Base-by-base conservation (phyloP, 2,797 vertebrate genomes). In the Pseudocheirus occidentalis region DNA sequence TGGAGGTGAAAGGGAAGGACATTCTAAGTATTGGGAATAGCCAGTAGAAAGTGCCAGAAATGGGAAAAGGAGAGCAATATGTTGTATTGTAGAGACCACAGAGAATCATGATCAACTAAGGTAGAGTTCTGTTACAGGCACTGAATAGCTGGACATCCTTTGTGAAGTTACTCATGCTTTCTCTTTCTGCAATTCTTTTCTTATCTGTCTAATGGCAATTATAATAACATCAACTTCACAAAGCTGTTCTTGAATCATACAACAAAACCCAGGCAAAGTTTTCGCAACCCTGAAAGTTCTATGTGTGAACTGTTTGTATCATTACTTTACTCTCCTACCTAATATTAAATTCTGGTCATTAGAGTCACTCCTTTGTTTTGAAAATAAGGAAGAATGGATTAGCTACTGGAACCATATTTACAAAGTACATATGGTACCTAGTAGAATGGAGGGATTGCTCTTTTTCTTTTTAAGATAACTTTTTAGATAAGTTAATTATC, bases 391-490 rank as follows among this genome's bases (percentile, higher is more conserved):
- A 87, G 21, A 24, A 3, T 27, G 24, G 40, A 24, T 50, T 87
- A 27, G 2, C 24, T 87, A 50, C 21, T 40, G 73, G 40, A 50
- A 50, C 40, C 73, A 87, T 50, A 27, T 1, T 87, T 50, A 11
- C 21, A 87, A 50, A 27, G 24, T 40, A 87, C 40, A 50, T 50
- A 50, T 87, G 73, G 9, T 46, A 27, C 21, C 40, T 27, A 81
- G 73, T 10, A 81, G 73, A 54, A 96, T 95, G 53, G 29, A 66
- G 7, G 16, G 0, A 90, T 16, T 0, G 27, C 92, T 87, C 55
- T 21, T 56, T 93, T 97, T 66, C 0, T 29, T 24, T 95, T 97
- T 57, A 91, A 93, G 56, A 92, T 90, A 92, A 40, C n/a, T 73
- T 73, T n/a, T 73, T 73, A 21, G 5, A 62, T 34, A 73, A 73